Evolutionary conservation across 2,888 invertebrate species (phyloP).

Genomic region (Meteorus cinctellus): DNA sequence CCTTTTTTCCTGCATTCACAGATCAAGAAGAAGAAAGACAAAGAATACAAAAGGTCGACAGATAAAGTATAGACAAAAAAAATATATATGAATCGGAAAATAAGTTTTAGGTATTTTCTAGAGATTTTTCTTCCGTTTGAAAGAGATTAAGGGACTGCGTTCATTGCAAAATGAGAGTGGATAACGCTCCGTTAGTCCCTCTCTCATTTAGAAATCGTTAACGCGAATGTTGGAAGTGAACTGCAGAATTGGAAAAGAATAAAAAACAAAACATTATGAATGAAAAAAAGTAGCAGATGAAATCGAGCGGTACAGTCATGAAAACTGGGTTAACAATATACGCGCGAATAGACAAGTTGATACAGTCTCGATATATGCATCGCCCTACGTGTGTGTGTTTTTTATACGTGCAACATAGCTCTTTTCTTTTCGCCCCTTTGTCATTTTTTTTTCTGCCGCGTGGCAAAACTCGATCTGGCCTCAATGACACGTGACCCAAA

Average conservation of each 20-base stretch:
- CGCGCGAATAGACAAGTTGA: conserved; percentile 17
- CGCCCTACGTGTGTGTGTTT: not conserved
- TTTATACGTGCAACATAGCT: not conserved
- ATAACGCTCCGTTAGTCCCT: conserved; percentile 11
- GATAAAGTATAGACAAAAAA: not conserved
- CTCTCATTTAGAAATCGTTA: conserved; percentile 26
- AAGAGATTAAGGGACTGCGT: conserved; percentile 22
- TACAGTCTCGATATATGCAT: conserved; percentile 13
- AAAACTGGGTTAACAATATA: conserved; percentile 32
- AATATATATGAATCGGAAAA: not conserved
- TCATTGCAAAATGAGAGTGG: not conserved
- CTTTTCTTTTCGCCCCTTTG: conserved; percentile 21
- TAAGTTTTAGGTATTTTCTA: not conserved
- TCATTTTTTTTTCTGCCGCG: conserved; percentile 25
- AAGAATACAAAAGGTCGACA: not conserved
- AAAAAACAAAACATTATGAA: conserved; percentile 6
- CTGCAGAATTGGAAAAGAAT: not conserved
- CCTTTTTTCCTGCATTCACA: not conserved
- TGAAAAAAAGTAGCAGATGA: conserved; percentile 14
- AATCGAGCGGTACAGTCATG: conserved; percentile 16
- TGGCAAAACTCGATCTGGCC: conserved; percentile 21
- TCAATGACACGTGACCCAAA: conserved; percentile 37
- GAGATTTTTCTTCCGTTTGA: not conserved
- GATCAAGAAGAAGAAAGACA: not conserved
- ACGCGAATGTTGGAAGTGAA: not conserved